Evolutionary conservation across 2,113 vertebrate species (phyloP), one percentile per base, ranked within the genome.

Genomic region (Isurus oxyrinchus): DNA sequence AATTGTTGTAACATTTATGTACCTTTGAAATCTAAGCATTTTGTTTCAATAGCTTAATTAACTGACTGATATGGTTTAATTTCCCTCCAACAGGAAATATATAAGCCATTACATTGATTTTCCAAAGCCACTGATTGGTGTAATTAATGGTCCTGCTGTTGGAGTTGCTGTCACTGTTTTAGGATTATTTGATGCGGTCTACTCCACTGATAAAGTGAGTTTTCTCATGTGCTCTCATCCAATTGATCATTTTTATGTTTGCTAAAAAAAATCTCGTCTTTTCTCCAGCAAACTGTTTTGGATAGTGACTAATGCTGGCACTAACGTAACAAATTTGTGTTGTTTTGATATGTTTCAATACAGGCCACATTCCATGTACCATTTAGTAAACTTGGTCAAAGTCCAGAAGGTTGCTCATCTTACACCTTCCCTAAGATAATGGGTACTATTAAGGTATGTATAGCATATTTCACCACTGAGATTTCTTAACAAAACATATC

Each of bases 361-460:
- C 44, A 99, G 99, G 99, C 98, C 31, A 99, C 98, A 0, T 99
- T 99, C 97, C 98, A 99, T 35, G 98, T 97, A 13, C 99, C 98
- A 0, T 99, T 99, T 96, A 98, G 97, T 96, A 97, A 98, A 3
- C 97, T 99, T 25, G 98, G 98, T 25, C 98, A 98, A 96, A 98
- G 97, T 96, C 98, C 98, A 0, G 99, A 99, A 97, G 98, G 98
- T 1, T 99, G 98, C 91, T 98, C 98, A 5, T 98, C 98, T 23
- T 99, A 99, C 93, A 97, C 97, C 3, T 99, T 99, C 88, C 98
- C 98, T 35, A 98, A 98, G 97, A 98, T 99, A 0, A 99, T 99
- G 99, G 98, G 99, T 1, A 1, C 96, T n/a, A 97, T 97, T 79
- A 99, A 99, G 98, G 99, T 99, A 97, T 97, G 67, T 84, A 21